phyloP scores from a whole-genome alignment of 2,797 vertebrate genomes.

The Alcedo atthis region DNA sequence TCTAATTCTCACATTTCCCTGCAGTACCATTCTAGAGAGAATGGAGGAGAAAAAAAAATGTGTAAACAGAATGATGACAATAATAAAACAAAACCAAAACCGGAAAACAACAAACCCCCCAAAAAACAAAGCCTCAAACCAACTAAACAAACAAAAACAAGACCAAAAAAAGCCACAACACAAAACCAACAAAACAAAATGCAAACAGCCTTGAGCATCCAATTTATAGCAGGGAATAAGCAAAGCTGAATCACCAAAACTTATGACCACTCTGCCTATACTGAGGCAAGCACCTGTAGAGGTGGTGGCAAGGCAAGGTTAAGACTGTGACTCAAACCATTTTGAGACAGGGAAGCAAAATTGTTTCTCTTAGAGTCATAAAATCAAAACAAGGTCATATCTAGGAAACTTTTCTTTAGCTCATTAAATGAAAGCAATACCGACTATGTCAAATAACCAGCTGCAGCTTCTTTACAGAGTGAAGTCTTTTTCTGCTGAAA shows the following conservation, averaged over 20 bases:
- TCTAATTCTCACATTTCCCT: not conserved
- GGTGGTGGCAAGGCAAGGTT: not conserved
- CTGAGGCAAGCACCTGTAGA: not conserved
- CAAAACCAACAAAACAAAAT: not conserved
- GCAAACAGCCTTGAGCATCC: not conserved
- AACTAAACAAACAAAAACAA: not conserved
- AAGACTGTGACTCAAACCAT: slow-evolving; percentile 6
- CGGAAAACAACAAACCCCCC: no score
- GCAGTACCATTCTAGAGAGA: not conserved
- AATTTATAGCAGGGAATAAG: not conserved
- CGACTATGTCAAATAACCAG: not conserved
- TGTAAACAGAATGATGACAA: not conserved
- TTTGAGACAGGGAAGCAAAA: slow-evolving; percentile 5
- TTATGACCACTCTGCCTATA: not conserved
- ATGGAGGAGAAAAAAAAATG: not conserved
- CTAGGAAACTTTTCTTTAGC: not conserved
- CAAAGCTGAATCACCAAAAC: not conserved
- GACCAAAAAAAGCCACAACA: not conserved
- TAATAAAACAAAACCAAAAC: not conserved
- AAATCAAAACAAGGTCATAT: not conserved
- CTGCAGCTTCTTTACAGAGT: not conserved
- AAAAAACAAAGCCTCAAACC: not conserved
- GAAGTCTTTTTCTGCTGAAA: not conserved
- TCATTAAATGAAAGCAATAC: not conserved
- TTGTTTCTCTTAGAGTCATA: not conserved